phyloP scores from a whole-genome alignment of 2,888 invertebrate genomes.

The Nebria salina region DNA sequence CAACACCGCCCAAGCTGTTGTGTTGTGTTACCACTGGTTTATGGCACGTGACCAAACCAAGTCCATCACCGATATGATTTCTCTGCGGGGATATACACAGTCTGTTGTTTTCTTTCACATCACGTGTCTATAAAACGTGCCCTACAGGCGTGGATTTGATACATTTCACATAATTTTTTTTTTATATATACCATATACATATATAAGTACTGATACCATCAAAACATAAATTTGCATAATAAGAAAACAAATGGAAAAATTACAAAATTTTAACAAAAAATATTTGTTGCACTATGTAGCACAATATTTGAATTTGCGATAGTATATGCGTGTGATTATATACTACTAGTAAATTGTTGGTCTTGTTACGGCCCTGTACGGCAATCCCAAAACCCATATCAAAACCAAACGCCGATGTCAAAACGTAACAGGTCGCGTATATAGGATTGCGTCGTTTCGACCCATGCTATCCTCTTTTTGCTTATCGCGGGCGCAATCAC shows the following conservation, averaged over 20 bases:
- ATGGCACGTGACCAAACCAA: conserved; percentile 3
- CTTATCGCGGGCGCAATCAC: not conserved
- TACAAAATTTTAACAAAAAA: no score
- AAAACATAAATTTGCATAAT: not conserved
- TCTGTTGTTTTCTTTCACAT: conserved; percentile 18
- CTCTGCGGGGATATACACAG: conserved; percentile 12
- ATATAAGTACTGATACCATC: not conserved
- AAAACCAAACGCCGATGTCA: conserved; percentile 23
- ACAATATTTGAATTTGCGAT: no score
- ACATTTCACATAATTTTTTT: not conserved
- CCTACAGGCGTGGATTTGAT: not conserved
- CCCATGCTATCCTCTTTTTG: not conserved
- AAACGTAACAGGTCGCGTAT: conserved; percentile 20
- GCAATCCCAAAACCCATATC: conserved; percentile 21
- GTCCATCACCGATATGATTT: conserved; percentile 19
- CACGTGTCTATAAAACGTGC: conserved; percentile 15
- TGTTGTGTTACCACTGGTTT: not conserved
- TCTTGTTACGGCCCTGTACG: not conserved
- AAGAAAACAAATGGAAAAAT: no score
- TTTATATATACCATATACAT: no score
- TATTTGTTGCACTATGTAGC: no score
- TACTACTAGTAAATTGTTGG: no score
- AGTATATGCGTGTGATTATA: no score
- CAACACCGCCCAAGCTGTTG: not conserved
- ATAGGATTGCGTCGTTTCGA: conserved; percentile 18